Conservation (phyloP, 2,888 invertebrate genomes). For the Sphecodes monilicornis region DNA sequence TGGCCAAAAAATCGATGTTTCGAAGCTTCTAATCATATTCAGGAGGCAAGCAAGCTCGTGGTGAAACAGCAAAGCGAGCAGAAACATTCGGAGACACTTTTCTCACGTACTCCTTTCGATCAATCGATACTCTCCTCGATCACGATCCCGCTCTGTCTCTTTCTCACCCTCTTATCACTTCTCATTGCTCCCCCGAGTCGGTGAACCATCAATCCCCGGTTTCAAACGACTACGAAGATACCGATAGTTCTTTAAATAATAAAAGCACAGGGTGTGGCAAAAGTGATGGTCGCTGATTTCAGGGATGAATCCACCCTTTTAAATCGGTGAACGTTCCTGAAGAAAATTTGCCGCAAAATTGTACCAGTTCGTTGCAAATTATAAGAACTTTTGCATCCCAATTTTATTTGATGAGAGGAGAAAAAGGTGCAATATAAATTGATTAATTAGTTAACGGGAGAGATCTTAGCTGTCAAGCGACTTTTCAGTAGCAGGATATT, state of each 20-base stretch:
- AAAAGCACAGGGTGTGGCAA: background rate
- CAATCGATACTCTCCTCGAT: background rate
- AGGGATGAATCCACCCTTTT: background rate
- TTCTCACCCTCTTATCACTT: background rate
- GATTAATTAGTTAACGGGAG: background rate
- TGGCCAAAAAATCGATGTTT: background rate
- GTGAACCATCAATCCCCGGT: background rate
- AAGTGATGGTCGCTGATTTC: background rate
- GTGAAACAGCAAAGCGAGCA: background rate
- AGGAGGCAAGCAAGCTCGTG: background rate
- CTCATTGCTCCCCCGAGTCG: constrained; percentile 3
- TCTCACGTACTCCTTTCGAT: background rate
- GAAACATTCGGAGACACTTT: background rate
- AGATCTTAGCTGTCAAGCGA: no score
- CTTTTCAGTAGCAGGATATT: no score
- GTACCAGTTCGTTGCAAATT: background rate
- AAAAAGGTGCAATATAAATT: background rate
- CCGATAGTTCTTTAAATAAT: background rate
- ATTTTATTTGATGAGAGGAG: background rate
- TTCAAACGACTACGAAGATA: background rate
- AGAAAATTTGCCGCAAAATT: background rate
- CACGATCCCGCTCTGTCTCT: constrained; percentile 11
- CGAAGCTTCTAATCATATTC: background rate
- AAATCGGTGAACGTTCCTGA: background rate
- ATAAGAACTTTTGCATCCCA: background rate